These are phyloP conservation scores for Neodiprion virginianus DNA, from an alignment of 1,140 invertebrate genomes.

Conservation along the genomic window DNA sequence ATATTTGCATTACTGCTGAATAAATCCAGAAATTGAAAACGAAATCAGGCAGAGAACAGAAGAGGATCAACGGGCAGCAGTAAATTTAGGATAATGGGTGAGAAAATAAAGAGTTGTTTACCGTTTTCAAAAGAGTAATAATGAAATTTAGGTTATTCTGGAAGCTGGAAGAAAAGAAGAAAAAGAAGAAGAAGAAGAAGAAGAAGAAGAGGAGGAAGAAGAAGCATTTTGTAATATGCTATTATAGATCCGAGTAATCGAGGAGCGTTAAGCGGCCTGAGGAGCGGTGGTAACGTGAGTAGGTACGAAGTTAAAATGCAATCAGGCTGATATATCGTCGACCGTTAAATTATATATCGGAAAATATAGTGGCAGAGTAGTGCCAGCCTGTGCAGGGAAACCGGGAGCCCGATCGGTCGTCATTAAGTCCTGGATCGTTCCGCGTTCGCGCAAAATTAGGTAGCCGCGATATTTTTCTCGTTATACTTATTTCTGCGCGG, in stretches of 20 bases:
- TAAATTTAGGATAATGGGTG: too few species aligned
- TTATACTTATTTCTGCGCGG: neutral
- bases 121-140: too few species aligned
- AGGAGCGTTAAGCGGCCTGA: neutral
- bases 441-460: neutral
- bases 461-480: neutral
- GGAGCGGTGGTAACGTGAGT: neutral
- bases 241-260: neutral
- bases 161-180: neutral
- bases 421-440: neutral
- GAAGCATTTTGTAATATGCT: neutral
- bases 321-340: constrained; percentile 4
- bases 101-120: too few species aligned
- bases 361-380: constrained; percentile 11
- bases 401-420: constrained; percentile 6
- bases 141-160: neutral
- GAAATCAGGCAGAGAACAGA: too few species aligned
- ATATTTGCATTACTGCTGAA: too few species aligned
- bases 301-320: constrained; percentile 5
- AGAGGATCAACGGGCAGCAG: too few species aligned
- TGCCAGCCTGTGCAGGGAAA: neutral
- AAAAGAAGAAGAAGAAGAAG: neutral
- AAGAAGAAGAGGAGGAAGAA: neutral
- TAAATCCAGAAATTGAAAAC: too few species aligned
- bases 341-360: constrained; percentile 8